These are phyloP conservation scores for Spialia ferax DNA, from an alignment of 2,888 invertebrate species.

Conservation along the genomic window DNA sequence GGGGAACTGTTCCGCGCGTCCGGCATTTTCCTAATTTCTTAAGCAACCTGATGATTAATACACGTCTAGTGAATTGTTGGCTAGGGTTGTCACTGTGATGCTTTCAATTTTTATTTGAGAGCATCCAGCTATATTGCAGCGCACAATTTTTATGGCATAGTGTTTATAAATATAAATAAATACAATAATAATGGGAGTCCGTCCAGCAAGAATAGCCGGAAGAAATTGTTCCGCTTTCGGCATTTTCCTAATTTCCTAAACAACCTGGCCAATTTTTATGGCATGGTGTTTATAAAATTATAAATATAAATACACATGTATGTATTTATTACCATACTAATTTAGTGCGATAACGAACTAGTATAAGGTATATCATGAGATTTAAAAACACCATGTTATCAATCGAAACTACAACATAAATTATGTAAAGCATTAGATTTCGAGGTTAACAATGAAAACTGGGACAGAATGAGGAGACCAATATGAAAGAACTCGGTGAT, in stretches of 20 bases:
- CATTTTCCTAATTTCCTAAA: conserved; percentile 35
- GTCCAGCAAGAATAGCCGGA: conserved; percentile 19
- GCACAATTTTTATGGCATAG: not conserved
- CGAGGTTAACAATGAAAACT: too few relatives aligned
- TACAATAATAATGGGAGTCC: conserved; percentile 11
- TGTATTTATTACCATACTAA: too few relatives aligned
- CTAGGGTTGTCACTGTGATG: conserved; percentile 16
- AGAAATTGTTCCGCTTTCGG: conserved; percentile 31
- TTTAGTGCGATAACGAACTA: too few relatives aligned
- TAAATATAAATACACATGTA: too few relatives aligned
- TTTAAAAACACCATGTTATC: too few relatives aligned
- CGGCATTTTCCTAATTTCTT: conserved; percentile 34
- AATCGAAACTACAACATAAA: too few relatives aligned
- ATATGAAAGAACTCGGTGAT: too few relatives aligned
- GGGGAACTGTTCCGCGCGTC: conserved; percentile 29
- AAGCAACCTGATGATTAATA: conserved; percentile 35
- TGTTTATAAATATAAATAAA: too few relatives aligned
- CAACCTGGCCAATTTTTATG: conserved; percentile 1
- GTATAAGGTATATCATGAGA: too few relatives aligned
- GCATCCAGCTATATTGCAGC: not conserved
- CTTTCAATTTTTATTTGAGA: not conserved
- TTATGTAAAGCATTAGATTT: too few relatives aligned
- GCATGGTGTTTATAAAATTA: too few relatives aligned
- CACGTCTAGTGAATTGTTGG: conserved; percentile 20
- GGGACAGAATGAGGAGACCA: too few relatives aligned